Percentiles rank a stretch among this genome's conserved stretches.
Conservation (phyloP, 2,113 vertebrate genomes). For the Microcebus lehilahytsara region DNA sequence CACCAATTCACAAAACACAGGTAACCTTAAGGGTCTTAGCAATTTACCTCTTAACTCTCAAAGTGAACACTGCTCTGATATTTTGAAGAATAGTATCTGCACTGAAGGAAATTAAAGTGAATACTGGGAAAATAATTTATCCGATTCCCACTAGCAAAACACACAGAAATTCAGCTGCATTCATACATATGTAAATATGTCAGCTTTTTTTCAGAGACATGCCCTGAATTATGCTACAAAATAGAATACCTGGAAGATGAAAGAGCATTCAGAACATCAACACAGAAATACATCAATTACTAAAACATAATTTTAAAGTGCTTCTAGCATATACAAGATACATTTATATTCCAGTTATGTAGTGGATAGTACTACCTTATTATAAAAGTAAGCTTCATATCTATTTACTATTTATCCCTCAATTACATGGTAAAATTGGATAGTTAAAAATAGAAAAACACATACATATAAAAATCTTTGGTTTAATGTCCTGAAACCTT, state of each 20-base stretch:
- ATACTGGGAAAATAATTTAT: constrained; percentile 41
- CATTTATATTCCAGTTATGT: not conserved
- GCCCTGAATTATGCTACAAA: not conserved
- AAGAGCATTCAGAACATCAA: constrained; percentile 33
- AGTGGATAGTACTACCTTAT: not conserved
- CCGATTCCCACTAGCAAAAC: constrained; percentile 18
- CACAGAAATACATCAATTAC: constrained; percentile 39
- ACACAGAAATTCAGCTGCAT: not conserved
- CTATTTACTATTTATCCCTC: not conserved
- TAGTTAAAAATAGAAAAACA: constrained; percentile 33
- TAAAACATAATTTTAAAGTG: not conserved
- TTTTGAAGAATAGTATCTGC: constrained; percentile 12
- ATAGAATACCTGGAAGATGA: constrained; percentile 48
- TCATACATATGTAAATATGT: constrained; percentile 61
- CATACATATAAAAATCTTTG: not conserved
- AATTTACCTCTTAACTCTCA: constrained; percentile 30
- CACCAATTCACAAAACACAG: not conserved
- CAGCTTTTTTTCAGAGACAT: constrained; percentile 32
- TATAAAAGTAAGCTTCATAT: not conserved
- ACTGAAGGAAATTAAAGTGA: constrained; percentile 35
- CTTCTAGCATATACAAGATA: not conserved
- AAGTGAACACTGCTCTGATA: constrained; percentile 28
- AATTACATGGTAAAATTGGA: not conserved
- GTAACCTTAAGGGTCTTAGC: not conserved
- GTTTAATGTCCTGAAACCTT: not conserved